Evolutionary conservation across 2,797 vertebrate genomes (phyloP), one percentile per base, ranked within the genome.

Genomic region (Luscinia luscinia): DNA sequence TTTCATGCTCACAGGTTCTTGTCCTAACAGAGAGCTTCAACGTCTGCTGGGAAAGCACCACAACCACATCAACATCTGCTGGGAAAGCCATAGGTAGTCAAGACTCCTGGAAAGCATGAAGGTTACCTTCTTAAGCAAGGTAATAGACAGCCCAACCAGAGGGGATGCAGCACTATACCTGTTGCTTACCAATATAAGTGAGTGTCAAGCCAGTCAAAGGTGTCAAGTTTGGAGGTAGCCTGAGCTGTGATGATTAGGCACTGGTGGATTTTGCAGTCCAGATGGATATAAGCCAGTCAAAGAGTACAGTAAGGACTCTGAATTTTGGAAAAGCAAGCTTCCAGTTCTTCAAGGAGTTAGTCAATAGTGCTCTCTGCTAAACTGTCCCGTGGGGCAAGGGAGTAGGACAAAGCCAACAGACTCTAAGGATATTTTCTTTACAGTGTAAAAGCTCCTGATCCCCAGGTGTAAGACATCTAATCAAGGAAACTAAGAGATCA

Each of bases 391-490:
- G 26, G 12, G 14, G 6, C 30, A 74, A 64, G 23, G 12, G 11
- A 61, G 12, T 3, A 70, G 43, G 18, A 48, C 2, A 48, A 27
- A 61, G 8, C 12, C 57, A 19, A 24, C 4, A 52, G 21, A 69
- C 4, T 49, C 57, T 64, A 85, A 69, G 9, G 12, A 38, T 27
- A 0, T 6, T 82, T 69, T 59, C 16, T 24, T 34, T 3, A 34
- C 32, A 40, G 2, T 2, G 0, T 10, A n/a, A 67, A 18, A 83
- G 4, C 32, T 86, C 38, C 38, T 0, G 0, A 17, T 32, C 2
- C 15, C 32, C 7, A 41, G 9, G 2, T 45, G 5, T 48, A 59
- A 55, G 40, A 58, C 49, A 68, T 40, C 18, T 19, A 22, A 22
- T 26, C 16, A 72, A 66, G 14, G 20, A 74, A 89, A 49, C 28